phyloP scores from a whole-genome alignment of 1,140 invertebrate genomes.

The Lucilia cuprina region DNA sequence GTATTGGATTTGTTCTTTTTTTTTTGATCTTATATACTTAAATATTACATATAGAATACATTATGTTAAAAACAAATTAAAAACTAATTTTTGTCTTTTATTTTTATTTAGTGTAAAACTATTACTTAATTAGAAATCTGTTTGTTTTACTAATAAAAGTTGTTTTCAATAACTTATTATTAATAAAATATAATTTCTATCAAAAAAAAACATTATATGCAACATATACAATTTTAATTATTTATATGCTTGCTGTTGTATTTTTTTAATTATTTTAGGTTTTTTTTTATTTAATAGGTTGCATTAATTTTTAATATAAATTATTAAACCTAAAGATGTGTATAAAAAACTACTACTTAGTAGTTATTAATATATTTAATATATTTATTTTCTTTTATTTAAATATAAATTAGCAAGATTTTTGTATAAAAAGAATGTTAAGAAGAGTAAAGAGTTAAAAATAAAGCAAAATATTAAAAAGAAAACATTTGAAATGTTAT shows the following conservation, averaged over 20 bases:
- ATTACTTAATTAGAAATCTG: neutral
- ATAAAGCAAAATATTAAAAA: neutral
- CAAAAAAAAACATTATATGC: neutral
- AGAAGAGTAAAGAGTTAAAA: neutral
- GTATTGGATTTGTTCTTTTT: neutral
- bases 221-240: neutral
- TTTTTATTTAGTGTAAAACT: neutral
- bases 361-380: slow-evolving; percentile 6
- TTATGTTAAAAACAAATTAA: slow-evolving; percentile 1
- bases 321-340: neutral
- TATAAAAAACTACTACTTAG: slow-evolving; percentile 7
- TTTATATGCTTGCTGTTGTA: too few relatives aligned
- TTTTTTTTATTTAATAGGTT: neutral
- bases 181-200: neutral
- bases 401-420: neutral
- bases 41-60: neutral
- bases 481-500: slow-evolving; percentile 11
- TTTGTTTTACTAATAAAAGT: neutral
- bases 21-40: neutral
- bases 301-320: neutral
- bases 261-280: neutral
- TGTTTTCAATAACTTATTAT: neutral
- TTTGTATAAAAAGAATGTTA: neutral
- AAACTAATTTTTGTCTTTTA: slow-evolving; percentile 3
- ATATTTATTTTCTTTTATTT: neutral